Conservation (phyloP, 2,113 vertebrate genomes). For the Rhabdornis inornatus region DNA sequence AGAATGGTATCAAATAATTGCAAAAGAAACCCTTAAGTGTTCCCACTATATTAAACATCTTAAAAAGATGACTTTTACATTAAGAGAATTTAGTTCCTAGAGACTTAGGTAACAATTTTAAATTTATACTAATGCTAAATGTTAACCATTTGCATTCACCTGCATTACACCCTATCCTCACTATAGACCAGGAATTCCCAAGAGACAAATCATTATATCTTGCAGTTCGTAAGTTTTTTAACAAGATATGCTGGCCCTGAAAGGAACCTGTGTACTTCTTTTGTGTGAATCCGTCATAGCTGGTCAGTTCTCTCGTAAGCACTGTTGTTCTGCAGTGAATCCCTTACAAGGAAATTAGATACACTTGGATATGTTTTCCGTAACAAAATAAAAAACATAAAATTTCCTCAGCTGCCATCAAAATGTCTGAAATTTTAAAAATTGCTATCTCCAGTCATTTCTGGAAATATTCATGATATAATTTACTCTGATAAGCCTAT, state of each 20-base stretch:
- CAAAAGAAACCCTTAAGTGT: not conserved
- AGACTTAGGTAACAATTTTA: not conserved
- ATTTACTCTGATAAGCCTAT: not conserved
- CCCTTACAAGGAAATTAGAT: not conserved
- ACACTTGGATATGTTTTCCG: not conserved
- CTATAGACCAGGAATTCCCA: not conserved
- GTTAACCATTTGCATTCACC: not conserved
- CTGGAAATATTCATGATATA: not conserved
- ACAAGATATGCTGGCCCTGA: not conserved
- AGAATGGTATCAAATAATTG: not conserved
- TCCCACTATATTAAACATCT: not conserved
- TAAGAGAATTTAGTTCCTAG: not conserved
- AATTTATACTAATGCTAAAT: not conserved
- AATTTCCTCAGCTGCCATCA: not conserved
- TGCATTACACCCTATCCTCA: not conserved
- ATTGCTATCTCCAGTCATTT: not conserved
- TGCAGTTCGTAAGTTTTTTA: not conserved
- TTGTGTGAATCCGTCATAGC: not conserved
- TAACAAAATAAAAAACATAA: not conserved
- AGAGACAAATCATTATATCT: not conserved
- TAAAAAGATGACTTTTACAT: not conserved
- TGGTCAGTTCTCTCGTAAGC: not conserved
- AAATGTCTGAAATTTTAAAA: not conserved
- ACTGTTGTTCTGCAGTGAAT: not conserved
- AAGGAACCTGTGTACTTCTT: not conserved